Conservation (phyloP, 2,888 invertebrate species). For the Thera obeliscata region DNA sequence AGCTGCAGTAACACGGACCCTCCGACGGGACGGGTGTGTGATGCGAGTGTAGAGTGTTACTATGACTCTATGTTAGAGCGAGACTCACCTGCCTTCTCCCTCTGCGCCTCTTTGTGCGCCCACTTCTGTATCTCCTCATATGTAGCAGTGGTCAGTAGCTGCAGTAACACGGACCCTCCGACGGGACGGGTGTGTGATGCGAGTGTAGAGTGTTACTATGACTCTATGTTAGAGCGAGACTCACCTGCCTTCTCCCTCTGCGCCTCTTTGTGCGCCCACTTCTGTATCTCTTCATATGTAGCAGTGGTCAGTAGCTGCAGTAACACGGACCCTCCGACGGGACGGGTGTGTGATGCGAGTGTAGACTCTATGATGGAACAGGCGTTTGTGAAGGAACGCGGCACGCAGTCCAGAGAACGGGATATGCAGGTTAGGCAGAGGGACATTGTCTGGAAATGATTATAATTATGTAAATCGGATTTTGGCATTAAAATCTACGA, state of each 20-base stretch:
- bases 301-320: constrained; percentile 89
- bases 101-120: constrained; percentile 68
- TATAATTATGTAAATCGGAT: neutral
- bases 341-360: constrained; percentile 88
- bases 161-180: constrained; percentile 88
- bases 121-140: constrained; percentile 87
- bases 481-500: too few relatives aligned
- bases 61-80: constrained; percentile 80
- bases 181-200: constrained; percentile 89
- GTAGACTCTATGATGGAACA: constrained; percentile 87
- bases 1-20: constrained; percentile 89
- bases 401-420: constrained; percentile 88
- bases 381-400: constrained; percentile 84
- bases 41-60: constrained; percentile 88
- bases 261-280: constrained; percentile 74
- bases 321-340: constrained; percentile 88
- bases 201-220: constrained; percentile 84
- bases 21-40: constrained; percentile 88
- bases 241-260: constrained; percentile 66
- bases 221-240: too few relatives aligned
- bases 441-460: constrained; percentile 85
- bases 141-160: constrained; percentile 87
- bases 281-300: constrained; percentile 87
- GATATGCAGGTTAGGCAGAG: constrained; percentile 87
- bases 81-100: constrained; percentile 63